Base-by-base conservation (phyloP, 2,888 invertebrate species). In the Macaria notata region DNA sequence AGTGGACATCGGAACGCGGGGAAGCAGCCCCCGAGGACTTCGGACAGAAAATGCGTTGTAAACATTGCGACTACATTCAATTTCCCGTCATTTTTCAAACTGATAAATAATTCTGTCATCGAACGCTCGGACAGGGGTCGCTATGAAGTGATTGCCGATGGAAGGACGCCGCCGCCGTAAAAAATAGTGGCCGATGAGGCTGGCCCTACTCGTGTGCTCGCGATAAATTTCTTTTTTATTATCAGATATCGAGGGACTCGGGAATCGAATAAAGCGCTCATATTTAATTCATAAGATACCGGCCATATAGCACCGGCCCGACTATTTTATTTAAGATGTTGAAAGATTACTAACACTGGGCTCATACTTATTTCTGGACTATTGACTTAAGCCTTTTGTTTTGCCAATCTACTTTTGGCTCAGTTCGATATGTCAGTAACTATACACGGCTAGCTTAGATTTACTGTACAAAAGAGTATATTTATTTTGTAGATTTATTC, bases 1-100 rank as follows among this genome's bases (percentile, higher is more conserved):
- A 90, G 90, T 90, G 91, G 91, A 91, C 90, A 90, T 89, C 89
- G 90, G 91, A 90, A 89, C 91, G 91, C 90, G 87, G 79, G 90
- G 90, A 88, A 88, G 88, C 81, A 84, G 88, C 88, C 90, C 90
- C 90, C 82, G 88, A 88, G 89, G 89, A 89, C 86, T 77, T 78
- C 79, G 86, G 82, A 86, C 88, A 88, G 85, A 90, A 88, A 92
- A 91, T 89, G 90, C 89, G 92, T 90, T 92, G 92, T 92, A 91
- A 92, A 92, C 92, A 92, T 92, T 84, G 92, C 89, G 89, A 92
- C 87, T 92, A 92, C 92, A 92, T 92, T 92, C 92, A 92, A 92
- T 92, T 92, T 92, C 91, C 88, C 88, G 92, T 92, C 92, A 92
- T 92, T 92, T 92, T 92, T 92, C 92, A 92, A 91, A 90, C 92